Conservation (phyloP, 2,888 invertebrate genomes). For the Sclerodermus sp. region DNA sequence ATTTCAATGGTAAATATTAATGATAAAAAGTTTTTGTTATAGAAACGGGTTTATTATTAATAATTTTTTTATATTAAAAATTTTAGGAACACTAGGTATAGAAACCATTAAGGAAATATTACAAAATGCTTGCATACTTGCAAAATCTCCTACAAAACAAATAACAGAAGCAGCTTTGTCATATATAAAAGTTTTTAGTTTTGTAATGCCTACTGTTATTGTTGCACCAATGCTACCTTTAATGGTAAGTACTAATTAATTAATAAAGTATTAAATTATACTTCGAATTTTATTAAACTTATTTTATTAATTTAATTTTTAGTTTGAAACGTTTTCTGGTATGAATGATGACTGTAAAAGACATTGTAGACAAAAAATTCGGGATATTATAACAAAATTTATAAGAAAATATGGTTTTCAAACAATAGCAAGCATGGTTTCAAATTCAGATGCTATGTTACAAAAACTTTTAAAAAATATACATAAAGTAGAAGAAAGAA, state of each 20-base stretch:
- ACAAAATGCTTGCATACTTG: slow-evolving; percentile 65
- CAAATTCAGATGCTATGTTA: slow-evolving; percentile 70
- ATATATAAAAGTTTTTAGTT: slow-evolving; percentile 73
- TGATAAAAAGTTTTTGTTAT: background rate
- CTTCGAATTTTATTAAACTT: too few relatives aligned
- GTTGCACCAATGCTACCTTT: slow-evolving; percentile 68
- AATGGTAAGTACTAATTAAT: slow-evolving; percentile 60
- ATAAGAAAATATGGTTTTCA: slow-evolving; percentile 77
- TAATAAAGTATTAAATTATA: background rate
- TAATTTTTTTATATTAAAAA: background rate
- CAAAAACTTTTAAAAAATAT: slow-evolving; percentile 78
- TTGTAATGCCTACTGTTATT: slow-evolving; percentile 66
- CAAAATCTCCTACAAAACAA: slow-evolving; percentile 69
- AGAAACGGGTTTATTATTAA: background rate
- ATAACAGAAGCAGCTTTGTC: slow-evolving; percentile 71
- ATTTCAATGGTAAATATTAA: slow-evolving; percentile 60
- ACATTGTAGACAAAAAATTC: slow-evolving; percentile 77
- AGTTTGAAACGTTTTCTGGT: slow-evolving; percentile 69
- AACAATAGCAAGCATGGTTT: slow-evolving; percentile 72
- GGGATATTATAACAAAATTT: slow-evolving; percentile 75
- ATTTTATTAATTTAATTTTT: slow-evolving; percentile 12
- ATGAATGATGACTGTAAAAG: slow-evolving; percentile 85
- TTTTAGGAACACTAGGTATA: slow-evolving; percentile 63
- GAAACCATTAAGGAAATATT: slow-evolving; percentile 66
- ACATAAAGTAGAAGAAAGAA: slow-evolving; percentile 77